Evolutionary conservation across 2,888 invertebrate species (phyloP), one percentile per base, ranked within the genome.

Genomic region (Watsonalla cultraria): DNA sequence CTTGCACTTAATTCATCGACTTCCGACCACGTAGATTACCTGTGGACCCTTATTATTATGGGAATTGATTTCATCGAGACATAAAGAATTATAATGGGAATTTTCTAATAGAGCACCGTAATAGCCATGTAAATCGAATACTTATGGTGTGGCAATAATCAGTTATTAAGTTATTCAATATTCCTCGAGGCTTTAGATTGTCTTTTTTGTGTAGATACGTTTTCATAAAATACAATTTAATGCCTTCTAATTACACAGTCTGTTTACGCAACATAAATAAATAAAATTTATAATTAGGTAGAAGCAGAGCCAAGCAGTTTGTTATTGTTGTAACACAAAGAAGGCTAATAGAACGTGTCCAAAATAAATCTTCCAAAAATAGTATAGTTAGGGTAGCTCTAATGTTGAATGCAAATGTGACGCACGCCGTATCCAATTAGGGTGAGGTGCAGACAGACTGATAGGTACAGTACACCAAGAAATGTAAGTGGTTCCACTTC

Each of bases 1-100:
- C 70, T 67, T 73, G 76, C 67, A 75, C 72, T 81, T 79, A 81
- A 80, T 80, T 76, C 72, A 65, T 68, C 64, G 66, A 83, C 82
- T 86, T 84, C 83, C 84, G 81, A 74, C 73, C 74, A 81, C 80
- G 81, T 80, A 70, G 70, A 59, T 67, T 66, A 69, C 60, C 55
- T 59, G 55, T 67, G 64, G 72, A 68, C 61, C 57, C 67, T 74
- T 70, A 66, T 76, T 80, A 80, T 78, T 82, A 81, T 68, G 66
- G 62, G 74, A 77, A 80, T 78, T 77, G 72, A 78, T 78, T 81
- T 74, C 72, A 78, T 79, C 79, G 72, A 77, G 76, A 74, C 64
- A 66, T 64, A 6, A 57, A 59, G 65, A 68, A 71, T 69, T 62
- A 65, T 54, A 60, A 60, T 61, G 59, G 61, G 64, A 59, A 70